A percentile compares a stretch with the other conserved stretches of the same genome.
These are phyloP conservation scores for Agelastica alni DNA, from an alignment of 2,888 invertebrate species.

Conservation along the genomic window DNA sequence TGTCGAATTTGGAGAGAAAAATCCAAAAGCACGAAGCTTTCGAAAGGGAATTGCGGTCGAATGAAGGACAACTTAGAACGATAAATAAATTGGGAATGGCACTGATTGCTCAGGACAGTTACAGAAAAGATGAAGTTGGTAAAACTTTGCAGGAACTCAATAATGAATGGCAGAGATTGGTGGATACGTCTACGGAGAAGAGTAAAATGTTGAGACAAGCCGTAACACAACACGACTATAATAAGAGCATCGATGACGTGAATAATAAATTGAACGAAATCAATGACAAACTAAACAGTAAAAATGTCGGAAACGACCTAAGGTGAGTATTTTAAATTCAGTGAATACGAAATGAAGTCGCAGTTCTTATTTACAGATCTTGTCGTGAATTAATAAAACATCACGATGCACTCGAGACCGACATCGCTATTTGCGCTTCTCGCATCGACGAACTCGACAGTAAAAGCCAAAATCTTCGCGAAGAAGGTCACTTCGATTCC, in stretches of 20 bases:
- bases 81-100: constrained; percentile 82
- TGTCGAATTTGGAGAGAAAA: constrained; percentile 87
- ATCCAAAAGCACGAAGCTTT: constrained; percentile 97
- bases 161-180: constrained; percentile 76
- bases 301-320: constrained; percentile 86
- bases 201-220: constrained; percentile 86
- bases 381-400: constrained; percentile 90
- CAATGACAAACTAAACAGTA: constrained; percentile 75
- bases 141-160: constrained; percentile 71
- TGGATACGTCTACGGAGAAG: constrained; percentile 66
- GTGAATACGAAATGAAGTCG: too few species aligned
- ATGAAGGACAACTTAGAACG: constrained; percentile 87
- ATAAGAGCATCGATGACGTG: constrained; percentile 86
- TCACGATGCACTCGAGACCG: constrained; percentile 86
- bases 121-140: constrained; percentile 72
- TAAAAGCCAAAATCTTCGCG: constrained; percentile 87
- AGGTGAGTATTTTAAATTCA: constrained; percentile 59
- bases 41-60: constrained; percentile 91
- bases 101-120: constrained; percentile 72
- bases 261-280: constrained; percentile 85
- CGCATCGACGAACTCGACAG: constrained; percentile 77
- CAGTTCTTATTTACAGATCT: too few species aligned
- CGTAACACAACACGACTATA: constrained; percentile 77
- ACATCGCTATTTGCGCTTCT: constrained; percentile 81
- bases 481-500: constrained; percentile 94